Conservation (phyloP, 2,797 vertebrate species). For the Leuciscus waleckii region DNA sequence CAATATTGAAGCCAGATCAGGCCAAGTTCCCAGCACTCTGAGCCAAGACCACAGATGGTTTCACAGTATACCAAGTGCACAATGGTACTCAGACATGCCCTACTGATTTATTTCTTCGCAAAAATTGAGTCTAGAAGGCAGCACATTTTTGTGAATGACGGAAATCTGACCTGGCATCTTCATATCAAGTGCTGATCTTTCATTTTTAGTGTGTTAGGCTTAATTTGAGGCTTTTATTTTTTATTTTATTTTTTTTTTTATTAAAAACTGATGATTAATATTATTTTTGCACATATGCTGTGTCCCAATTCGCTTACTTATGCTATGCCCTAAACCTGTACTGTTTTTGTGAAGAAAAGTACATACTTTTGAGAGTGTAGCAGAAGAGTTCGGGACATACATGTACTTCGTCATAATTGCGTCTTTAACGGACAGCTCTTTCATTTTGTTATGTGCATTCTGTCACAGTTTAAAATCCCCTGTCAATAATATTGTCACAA, state of each 20-base stretch:
- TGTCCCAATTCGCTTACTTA: background rate
- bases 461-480: background rate
- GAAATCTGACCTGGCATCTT: slow-evolving; percentile 21
- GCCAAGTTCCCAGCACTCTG: slow-evolving; percentile 28
- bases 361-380: background rate
- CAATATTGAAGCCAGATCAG: slow-evolving; percentile 9
- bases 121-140: slow-evolving; percentile 9
- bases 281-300: background rate
- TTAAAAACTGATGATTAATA: background rate
- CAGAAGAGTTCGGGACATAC: background rate
- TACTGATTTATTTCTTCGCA: background rate
- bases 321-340: background rate
- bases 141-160: slow-evolving; percentile 15
- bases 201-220: background rate
- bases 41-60: slow-evolving; percentile 43
- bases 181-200: slow-evolving; percentile 26
- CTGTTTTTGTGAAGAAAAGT: background rate
- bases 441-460: background rate
- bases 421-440: background rate
- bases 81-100: slow-evolving; percentile 1
- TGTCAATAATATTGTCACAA: background rate
- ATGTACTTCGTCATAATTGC: background rate
- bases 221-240: background rate
- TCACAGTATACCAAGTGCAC: slow-evolving; percentile 18
- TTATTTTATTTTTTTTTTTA: no score